phyloP scores from a whole-genome alignment of 2,797 vertebrate genomes.

The Cheirogaleus major region DNA sequence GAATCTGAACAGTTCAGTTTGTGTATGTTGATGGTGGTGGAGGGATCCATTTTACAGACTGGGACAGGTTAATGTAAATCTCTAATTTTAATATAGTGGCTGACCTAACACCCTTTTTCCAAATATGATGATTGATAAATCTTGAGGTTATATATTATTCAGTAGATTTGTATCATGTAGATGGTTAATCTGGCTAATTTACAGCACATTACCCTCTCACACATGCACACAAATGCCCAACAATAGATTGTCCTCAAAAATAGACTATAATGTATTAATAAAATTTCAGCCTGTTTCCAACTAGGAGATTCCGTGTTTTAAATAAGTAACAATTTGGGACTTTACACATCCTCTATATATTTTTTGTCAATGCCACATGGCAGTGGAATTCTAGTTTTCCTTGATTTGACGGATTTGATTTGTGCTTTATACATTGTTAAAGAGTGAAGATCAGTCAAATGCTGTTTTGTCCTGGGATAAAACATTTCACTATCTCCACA shows the following conservation, averaged over 20 bases:
- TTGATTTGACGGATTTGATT: conserved; percentile 67
- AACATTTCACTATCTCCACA: conserved; percentile 35
- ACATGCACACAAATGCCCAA: not conserved
- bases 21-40: fast-evolving
- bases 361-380: not conserved
- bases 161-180: not conserved
- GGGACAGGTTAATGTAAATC: not conserved
- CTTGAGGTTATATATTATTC: not conserved
- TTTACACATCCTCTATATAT: not conserved
- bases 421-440: conserved; percentile 74
- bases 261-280: not conserved
- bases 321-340: conserved; percentile 1
- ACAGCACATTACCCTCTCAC: not conserved
- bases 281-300: not conserved
- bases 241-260: not conserved
- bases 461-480: conserved; percentile 39
- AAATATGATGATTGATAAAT: not conserved
- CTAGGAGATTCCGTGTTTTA: not conserved
- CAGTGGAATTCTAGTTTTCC: conserved; percentile 22
- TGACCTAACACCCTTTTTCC: not conserved
- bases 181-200: not conserved
- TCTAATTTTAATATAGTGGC: not conserved
- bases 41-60: not conserved
- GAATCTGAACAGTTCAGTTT: not conserved
- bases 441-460: conserved; percentile 74